Percentiles rank a stretch among this genome's conserved stretches.
phyloP scores from a whole-genome alignment of 2,888 invertebrate genomes.

The Meteorus colon region DNA sequence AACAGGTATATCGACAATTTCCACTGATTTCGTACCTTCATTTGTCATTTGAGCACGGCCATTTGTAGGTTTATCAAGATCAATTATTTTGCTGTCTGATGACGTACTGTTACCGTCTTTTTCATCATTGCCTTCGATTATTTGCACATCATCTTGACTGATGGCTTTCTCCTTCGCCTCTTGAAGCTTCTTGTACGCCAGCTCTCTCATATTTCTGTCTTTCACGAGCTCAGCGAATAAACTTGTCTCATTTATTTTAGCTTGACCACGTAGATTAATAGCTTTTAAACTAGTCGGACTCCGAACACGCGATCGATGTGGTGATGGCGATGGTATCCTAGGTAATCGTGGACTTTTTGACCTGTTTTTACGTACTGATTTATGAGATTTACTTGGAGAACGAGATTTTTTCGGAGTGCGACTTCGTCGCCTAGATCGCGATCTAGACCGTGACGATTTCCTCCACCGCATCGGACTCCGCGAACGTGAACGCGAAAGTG shows the following conservation, averaged over 20 bases:
- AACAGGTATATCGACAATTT: conserved; percentile 83
- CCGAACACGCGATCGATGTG: conserved; percentile 63
- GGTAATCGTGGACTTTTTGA: conserved; percentile 74
- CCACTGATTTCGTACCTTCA: conserved; percentile 70
- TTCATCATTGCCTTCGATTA: conserved; percentile 69
- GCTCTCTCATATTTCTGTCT: conserved; percentile 86
- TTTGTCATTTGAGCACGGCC: conserved; percentile 42
- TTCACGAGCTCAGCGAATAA: conserved; percentile 92
- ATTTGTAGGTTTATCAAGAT: conserved; percentile 37
- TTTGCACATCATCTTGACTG: conserved; percentile 70
- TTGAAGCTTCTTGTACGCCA: conserved; percentile 82
- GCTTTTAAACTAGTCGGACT: conserved; percentile 68
- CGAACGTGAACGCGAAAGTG: conserved; percentile 74
- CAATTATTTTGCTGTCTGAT: conserved; percentile 55
- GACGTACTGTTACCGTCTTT: conserved; percentile 59
- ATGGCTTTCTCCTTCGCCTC: conserved; percentile 79
- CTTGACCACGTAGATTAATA: conserved; percentile 72
- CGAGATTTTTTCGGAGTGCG: conserved; percentile 73
- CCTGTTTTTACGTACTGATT: conserved; percentile 73
- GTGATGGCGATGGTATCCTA: conserved; percentile 70
- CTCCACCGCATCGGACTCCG: conserved; percentile 77
- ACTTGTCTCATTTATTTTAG: conserved; percentile 91
- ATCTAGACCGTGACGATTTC: conserved; percentile 75
- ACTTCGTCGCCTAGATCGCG: conserved; percentile 73
- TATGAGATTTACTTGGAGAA: conserved; percentile 72